Conservation (phyloP, 2,888 invertebrate species). For the Leptogaster cylindrica region DNA sequence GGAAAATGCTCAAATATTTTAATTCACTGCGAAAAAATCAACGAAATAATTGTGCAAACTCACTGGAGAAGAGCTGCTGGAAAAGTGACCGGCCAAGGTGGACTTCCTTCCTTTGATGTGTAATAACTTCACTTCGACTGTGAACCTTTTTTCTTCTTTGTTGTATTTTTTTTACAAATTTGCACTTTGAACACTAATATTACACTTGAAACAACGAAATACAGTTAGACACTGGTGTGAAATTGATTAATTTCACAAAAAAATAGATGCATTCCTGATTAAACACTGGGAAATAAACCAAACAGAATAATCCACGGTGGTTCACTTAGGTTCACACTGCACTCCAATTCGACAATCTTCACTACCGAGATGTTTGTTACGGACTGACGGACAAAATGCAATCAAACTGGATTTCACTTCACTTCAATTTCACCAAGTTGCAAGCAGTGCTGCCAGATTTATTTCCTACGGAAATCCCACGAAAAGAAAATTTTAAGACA, state of each 20-base stretch:
- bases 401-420: too few species aligned
- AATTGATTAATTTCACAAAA: neutral
- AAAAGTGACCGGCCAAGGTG: conserved; percentile 20
- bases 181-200: neutral
- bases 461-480: too few species aligned
- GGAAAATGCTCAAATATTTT: neutral
- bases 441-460: too few species aligned
- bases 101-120: conserved; percentile 1
- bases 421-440: too few species aligned
- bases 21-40: neutral
- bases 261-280: too few species aligned
- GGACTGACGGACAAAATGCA: too few species aligned
- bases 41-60: conserved; percentile 9
- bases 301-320: neutral
- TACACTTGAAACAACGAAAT: neutral
- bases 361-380: too few species aligned
- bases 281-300: too few species aligned
- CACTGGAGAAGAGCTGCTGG: conserved; percentile 14
- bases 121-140: conserved; percentile 1
- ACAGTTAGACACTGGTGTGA: neutral
- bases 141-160: neutral
- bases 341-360: neutral
- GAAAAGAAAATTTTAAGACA: too few species aligned
- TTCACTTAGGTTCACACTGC: neutral
- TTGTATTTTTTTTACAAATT: conserved; percentile 3